phyloP scores from a whole-genome alignment of 2,888 invertebrate species.

The Leptodirus hochenwartii region DNA sequence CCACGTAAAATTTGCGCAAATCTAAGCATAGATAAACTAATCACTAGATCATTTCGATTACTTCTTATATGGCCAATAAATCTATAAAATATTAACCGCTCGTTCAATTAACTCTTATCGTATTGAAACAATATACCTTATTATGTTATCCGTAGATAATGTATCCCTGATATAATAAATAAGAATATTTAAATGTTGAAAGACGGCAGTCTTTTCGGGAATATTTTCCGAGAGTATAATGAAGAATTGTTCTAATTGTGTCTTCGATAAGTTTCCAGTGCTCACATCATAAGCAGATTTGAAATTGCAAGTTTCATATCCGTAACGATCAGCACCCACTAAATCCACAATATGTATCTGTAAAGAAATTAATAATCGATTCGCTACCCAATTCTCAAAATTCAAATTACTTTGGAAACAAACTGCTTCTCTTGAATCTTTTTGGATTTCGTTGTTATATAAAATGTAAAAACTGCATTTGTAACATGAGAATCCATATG shows the following conservation, averaged over 20 bases:
- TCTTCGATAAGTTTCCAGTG: constrained; percentile 25
- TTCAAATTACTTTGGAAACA: neutral
- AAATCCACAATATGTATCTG: constrained; percentile 29
- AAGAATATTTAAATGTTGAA: neutral
- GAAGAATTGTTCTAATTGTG: constrained; percentile 25
- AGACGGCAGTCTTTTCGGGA: neutral
- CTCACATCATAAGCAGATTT: constrained; percentile 23
- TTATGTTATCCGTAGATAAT: constrained; percentile 11
- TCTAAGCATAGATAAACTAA: constrained; percentile 25
- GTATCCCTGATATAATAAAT: constrained; percentile 1
- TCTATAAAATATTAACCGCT: constrained; percentile 15
- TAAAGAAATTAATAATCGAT: too few species aligned
- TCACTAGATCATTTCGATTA: constrained; percentile 19
- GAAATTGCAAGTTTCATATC: constrained; percentile 18
- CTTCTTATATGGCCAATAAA: constrained; percentile 27
- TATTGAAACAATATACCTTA: constrained; percentile 20
- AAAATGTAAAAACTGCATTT: constrained; percentile 25
- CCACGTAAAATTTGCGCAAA: constrained; percentile 22
- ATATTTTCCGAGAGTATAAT: constrained; percentile 13
- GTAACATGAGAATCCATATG: constrained; percentile 19
- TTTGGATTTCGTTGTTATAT: constrained; percentile 10
- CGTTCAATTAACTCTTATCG: neutral
- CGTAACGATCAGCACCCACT: constrained; percentile 25
- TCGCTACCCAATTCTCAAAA: neutral
- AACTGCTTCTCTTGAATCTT: neutral